Base-by-base conservation (phyloP, 2,797 vertebrate genomes). In the Adelosebastes latens region DNA sequence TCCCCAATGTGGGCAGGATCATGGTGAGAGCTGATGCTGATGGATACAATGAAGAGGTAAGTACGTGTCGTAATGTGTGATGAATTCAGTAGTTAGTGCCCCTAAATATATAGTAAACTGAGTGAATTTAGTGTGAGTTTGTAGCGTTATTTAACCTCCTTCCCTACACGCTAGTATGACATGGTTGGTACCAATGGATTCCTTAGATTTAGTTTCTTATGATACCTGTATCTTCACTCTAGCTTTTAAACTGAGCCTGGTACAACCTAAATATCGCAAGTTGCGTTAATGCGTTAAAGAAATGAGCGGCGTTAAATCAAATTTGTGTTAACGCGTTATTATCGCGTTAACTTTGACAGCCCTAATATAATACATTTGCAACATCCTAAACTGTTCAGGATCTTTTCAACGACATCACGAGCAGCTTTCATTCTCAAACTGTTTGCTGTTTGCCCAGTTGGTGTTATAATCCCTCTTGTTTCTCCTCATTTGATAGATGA, bases 31-130 rank as follows among this genome's bases (percentile, higher is more conserved):
- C 97, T 1, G 97, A 98, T 83, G 96, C 97, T 56, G 97, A 99
- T 2, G 98, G 98, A 67, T 99, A 99, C 96, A 97, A 99, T 3
- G 99, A 99, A 92, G 98, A 99, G 97, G 99, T 99, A 93, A 78
- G 72, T 5, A 16, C 0, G n/a, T 20, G 3, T 22, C 3, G 6
- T 29, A 11, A 29, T 63, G 13, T 8, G 27, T 39, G 11, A 11
- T 9, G 10, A 61, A 8, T 36, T 42, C n/a, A 78, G 18, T 9
- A n/a, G 31, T 60, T 7, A 0, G 2, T n/a, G 24, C 8, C 6
- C n/a, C 20, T 4, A 58, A 22, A 59, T 46, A 29, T 55, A 14
- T 60, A 16, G 12, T n/a, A 6, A 49, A 62, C 20, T 22, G 46
- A 12, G 6, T 36, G 5, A 36, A 10, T 6, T 25, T 1, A 29